Base-by-base conservation (phyloP, 2,888 invertebrate genomes). In the Mamestra brassicae region DNA sequence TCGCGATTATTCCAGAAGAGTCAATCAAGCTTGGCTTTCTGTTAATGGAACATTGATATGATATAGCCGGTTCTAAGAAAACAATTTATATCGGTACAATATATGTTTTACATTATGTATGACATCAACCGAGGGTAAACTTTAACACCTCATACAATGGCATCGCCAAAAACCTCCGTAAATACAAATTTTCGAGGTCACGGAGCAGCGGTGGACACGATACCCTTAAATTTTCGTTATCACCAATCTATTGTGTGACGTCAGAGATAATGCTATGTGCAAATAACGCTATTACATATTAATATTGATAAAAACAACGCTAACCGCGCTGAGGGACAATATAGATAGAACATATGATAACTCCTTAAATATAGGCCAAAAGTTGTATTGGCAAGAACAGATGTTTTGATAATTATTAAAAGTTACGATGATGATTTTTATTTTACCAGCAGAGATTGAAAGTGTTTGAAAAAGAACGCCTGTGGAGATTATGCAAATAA, bases 181-280 rank as follows among this genome's bases (percentile, higher is more conserved):
- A 93, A 92, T 90, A 92, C 73, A 85, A 91, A 88, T 88, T 85
- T 91, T 93, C 90, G 92, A 94, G 93, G 92, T 92, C 91, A 88
- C 87, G 82, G 63, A 76, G 67, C 80, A 70, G 84, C 84, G 80
- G 74, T 84, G 85, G 87, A 89, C 90, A 90, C 88, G 89, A 90
- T 91, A 91, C 91, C 89, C 90, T 88, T 88, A 88, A 88, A 89
- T 89, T 91, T 87, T 89, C 86, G 82, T 90, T 93, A 94, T 93
- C 93, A 85, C 79, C 80, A 88, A 90, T 89, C 85, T 89, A 88
- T 88, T 88, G 87, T 87, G 84, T 92, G 91, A 93, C 93, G 93
- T 90, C 74, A 80, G 61, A 80, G 86, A 88, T 85, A 91, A 90
- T 76, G 76, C 82, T 87, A 88, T 87, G 83, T 83, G 84, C 84